Conservation (phyloP, 2,113 vertebrate species). For the Andinoacara biseriatus region DNA sequence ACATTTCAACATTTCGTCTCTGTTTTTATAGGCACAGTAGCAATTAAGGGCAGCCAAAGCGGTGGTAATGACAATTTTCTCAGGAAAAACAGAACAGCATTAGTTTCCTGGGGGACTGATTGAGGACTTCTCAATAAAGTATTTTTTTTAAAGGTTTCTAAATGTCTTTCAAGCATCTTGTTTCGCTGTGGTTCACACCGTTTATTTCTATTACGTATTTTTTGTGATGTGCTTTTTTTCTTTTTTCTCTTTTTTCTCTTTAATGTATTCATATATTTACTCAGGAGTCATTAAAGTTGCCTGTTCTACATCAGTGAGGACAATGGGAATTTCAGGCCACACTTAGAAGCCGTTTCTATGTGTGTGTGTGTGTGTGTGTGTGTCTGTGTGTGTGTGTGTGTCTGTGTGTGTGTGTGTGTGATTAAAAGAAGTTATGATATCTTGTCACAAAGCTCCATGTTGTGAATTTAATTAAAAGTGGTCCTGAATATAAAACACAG, state of each 20-base stretch:
- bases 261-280: background rate
- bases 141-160: background rate
- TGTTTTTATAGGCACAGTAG: background rate
- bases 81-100: background rate
- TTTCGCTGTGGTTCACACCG: background rate
- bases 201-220: background rate
- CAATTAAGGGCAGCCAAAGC: background rate
- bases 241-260: background rate
- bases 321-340: background rate
- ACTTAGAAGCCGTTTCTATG: background rate
- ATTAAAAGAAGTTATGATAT: background rate
- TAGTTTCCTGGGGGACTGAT: background rate
- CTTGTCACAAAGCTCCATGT: background rate
- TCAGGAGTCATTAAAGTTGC: accelerated
- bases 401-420: background rate
- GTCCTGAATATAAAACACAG: background rate
- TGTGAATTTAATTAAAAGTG: background rate
- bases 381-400: background rate
- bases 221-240: background rate
- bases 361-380: too few species aligned
- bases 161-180: background rate
- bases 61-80: background rate
- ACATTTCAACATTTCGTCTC: background rate
- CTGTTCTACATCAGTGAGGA: background rate
- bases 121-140: background rate